Evolutionary conservation across 1,140 invertebrate species (phyloP), one percentile per base, ranked within the genome.

Genomic region (Hetaerina americana): DNA sequence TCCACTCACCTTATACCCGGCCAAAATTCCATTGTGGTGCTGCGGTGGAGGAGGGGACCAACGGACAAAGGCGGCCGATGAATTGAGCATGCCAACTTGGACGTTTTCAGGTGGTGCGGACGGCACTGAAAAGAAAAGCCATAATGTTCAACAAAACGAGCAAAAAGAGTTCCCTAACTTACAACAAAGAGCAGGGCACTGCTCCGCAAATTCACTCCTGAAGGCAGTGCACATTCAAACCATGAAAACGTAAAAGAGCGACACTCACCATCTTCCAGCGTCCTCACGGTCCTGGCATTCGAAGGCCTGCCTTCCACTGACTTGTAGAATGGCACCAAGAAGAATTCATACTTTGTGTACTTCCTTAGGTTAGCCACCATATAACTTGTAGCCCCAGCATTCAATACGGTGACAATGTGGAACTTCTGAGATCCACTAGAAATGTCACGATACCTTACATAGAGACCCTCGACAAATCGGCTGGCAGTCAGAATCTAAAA

Each of bases 1-100:
- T n/a, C n/a, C n/a, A n/a, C n/a, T n/a, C n/a, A 94, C 91, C 83
- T 92, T 90, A 77, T 94, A 95, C 68, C 92, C 93, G 72, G 88
- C 83, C 5, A 95, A 82, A 76, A 90, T 83, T 67, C 93, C 93
- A 81, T 95, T 95, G 75, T 91, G 88, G 73, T 92, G 88, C 72
- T 87, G 86, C 26, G 87, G 85, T 0, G 90, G 87, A 0, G 93
- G 93, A 0, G 92, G 87, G 15, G 88, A 85, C 94, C 93, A 96
- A 73, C 87, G 81, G 5, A 96, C 85, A 76, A 87, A 87, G 0
- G 91, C 89, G 8, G 90, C 89, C 1, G 89, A 93, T 66, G 88
- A 84, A 75, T 94, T 94, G 68, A 94, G 85, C 82, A 94, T 90
- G n/a, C 92, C 90, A 67, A 91, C 89, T 72, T 90, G 85, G 68